Base-by-base conservation (phyloP, 2,797 vertebrate species). In the Amblyopsis hoosieri region DNA sequence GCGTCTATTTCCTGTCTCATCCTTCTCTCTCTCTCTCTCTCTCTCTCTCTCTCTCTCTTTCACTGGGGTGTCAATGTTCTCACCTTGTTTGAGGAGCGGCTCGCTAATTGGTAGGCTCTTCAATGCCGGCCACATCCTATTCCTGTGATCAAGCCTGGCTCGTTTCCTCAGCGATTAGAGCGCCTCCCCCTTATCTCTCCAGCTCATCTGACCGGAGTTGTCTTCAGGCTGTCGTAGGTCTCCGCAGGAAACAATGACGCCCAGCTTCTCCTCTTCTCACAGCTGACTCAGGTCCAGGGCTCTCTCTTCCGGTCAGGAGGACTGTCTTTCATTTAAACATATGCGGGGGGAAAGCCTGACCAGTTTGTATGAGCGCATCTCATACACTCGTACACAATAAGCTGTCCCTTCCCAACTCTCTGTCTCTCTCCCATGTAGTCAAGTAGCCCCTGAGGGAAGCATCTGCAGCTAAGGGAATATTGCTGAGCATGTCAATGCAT, bases 131-230 rank as follows among this genome's bases (percentile, higher is more conserved):
- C 79, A 80, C 78, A 82, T 90, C 84, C 82, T 88, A 67, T 80
- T 29, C 82, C 81, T 88, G 84, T 89, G 84, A 87, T 87, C 85
- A 79, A 53, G 72, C 78, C 80, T 81, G 65, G 72, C 81, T 85
- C 54, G 65, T 87, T 89, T 87, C 89, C 87, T 87, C 74, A 77
- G 65, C 80, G 77, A 85, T 89, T 87, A 85, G 71, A 51, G 62
- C 61, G 52, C 62, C 72, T 37, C 73, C 69, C 73, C 67, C 79
- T 86, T 86, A 87, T 88, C 85, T 85, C 64, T 65, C 67, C 66
- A 4, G 46, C 54, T 57, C 62, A 57, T 56, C 54, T 48, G 52
- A 53, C 11, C 9, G 45, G 69, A 1, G 1, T 63, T 77, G 72
- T 83, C 85, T 80, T 57, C 60, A 15, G 88, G 85, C 82, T 4